These are phyloP conservation scores for Metopia argyrocephala DNA, from an alignment of 2,888 invertebrate genomes.

Conservation along the genomic window DNA sequence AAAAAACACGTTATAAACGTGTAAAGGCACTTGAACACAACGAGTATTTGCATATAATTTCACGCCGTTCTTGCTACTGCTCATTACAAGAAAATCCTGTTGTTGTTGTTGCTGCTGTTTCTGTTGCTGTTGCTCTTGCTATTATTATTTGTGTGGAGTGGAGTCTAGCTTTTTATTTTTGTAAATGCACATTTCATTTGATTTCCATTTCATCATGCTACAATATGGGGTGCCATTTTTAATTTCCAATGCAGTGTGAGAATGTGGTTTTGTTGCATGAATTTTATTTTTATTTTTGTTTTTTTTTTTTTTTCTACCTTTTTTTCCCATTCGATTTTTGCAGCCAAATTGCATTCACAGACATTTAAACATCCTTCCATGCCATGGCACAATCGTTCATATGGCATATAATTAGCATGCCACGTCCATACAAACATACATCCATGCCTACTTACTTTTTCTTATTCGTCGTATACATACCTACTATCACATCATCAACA, in stretches of 20 bases:
- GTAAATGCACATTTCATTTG: neutral
- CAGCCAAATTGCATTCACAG: slow-evolving; percentile 34
- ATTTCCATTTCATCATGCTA: slow-evolving; percentile 50
- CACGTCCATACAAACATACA: slow-evolving; percentile 19
- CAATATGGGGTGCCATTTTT: slow-evolving; percentile 61
- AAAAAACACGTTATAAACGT: slow-evolving; percentile 63
- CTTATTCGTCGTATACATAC: neutral
- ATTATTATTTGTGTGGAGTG: slow-evolving; percentile 52
- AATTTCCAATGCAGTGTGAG: slow-evolving; percentile 58
- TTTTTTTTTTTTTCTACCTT: neutral
- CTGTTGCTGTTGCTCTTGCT: neutral
- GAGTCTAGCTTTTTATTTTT: slow-evolving; percentile 45
- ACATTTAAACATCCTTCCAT: slow-evolving; percentile 9
- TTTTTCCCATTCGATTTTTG: neutral
- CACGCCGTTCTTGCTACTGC: slow-evolving; percentile 67
- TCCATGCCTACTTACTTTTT: slow-evolving; percentile 17
- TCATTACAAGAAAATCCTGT: neutral
- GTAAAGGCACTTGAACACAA: slow-evolving; percentile 68
- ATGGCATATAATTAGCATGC: neutral
- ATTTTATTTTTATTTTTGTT: neutral
- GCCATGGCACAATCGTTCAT: too few species aligned
- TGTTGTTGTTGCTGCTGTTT: neutral
- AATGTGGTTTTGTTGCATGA: slow-evolving; percentile 35
- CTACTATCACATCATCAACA: slow-evolving; percentile 29
- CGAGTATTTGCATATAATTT: slow-evolving; percentile 74